These are phyloP conservation scores for Sialis fuliginosa DNA, from an alignment of 2,888 invertebrate genomes.

Conservation along the genomic window DNA sequence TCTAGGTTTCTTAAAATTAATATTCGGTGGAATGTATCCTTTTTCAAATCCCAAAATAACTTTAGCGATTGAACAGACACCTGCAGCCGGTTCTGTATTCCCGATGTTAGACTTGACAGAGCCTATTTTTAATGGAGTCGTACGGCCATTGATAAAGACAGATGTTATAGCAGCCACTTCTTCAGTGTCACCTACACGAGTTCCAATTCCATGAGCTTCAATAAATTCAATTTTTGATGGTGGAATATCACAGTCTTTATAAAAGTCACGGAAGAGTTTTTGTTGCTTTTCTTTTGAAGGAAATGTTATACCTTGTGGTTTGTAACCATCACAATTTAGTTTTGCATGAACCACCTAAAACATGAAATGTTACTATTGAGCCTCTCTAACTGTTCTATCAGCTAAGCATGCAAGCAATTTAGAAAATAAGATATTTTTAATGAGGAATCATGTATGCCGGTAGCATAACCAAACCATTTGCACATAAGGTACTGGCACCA, in stretches of 20 bases:
- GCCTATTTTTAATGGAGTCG: slow-evolving; percentile 63
- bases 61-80: slow-evolving; percentile 68
- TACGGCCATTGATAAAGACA: slow-evolving; percentile 57
- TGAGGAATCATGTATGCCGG: too few species aligned
- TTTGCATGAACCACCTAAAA: slow-evolving; percentile 19
- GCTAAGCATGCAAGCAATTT: too few species aligned
- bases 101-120: slow-evolving; percentile 91
- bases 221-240: slow-evolving; percentile 57
- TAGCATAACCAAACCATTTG: too few species aligned
- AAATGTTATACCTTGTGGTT: slow-evolving; percentile 22
- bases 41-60: slow-evolving; percentile 54
- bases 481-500: too few species aligned
- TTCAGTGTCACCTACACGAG: slow-evolving; percentile 78
- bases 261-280: slow-evolving; percentile 41
- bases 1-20: slow-evolving; percentile 43
- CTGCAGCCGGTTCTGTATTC: slow-evolving; percentile 76
- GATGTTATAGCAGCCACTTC: slow-evolving; percentile 71
- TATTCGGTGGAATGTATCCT: slow-evolving; percentile 67
- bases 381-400: too few species aligned
- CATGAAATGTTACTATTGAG: too few species aligned
- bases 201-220: slow-evolving; percentile 78
- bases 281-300: slow-evolving; percentile 35
- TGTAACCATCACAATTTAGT: slow-evolving; percentile 23
- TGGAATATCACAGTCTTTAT: slow-evolving; percentile 48
- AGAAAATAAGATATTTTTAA: too few species aligned